phyloP scores from a whole-genome alignment of 2,113 vertebrate species.

The Lethenteron camtschaticum region DNA sequence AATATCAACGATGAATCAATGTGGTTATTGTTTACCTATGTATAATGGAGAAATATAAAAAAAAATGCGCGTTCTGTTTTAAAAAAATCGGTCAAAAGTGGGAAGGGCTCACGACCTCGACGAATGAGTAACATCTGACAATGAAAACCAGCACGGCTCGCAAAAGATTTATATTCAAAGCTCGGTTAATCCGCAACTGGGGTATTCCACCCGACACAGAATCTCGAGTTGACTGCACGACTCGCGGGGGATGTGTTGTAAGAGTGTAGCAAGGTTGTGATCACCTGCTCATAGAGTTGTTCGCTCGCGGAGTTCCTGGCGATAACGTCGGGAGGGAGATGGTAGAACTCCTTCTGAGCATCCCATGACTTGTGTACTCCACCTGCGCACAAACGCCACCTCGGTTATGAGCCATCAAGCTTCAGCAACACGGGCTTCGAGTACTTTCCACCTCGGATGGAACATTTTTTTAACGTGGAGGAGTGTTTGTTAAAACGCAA shows the following conservation, averaged over 20 bases:
- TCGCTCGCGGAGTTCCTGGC: conserved; percentile 3
- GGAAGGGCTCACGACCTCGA: no score
- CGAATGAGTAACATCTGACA: no score
- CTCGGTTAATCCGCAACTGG: background rate
- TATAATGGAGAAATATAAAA: no score
- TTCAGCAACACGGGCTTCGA: no score
- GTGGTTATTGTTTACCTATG: no score
- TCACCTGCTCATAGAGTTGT: conserved; percentile 6
- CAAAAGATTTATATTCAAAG: background rate
- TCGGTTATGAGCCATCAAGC: no score
- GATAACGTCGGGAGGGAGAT: conserved; percentile 1
- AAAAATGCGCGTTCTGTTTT: no score
- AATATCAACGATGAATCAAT: no score
- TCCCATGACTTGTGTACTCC: conserved; percentile 7
- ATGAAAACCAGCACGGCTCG: no score
- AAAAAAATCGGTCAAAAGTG: no score
- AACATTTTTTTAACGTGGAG: background rate
- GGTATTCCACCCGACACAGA: background rate
- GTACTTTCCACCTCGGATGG: no score
- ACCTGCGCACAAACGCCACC: conserved; percentile 3
- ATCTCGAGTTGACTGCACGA: background rate
- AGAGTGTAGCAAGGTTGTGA: background rate
- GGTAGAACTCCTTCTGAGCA: conserved; percentile 6
- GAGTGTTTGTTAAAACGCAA: background rate
- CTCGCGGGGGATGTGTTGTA: background rate